Percentiles rank a stretch among this genome's conserved stretches.
Conservation (phyloP, 2,888 invertebrate genomes). For the Hymenopus coronatus region DNA sequence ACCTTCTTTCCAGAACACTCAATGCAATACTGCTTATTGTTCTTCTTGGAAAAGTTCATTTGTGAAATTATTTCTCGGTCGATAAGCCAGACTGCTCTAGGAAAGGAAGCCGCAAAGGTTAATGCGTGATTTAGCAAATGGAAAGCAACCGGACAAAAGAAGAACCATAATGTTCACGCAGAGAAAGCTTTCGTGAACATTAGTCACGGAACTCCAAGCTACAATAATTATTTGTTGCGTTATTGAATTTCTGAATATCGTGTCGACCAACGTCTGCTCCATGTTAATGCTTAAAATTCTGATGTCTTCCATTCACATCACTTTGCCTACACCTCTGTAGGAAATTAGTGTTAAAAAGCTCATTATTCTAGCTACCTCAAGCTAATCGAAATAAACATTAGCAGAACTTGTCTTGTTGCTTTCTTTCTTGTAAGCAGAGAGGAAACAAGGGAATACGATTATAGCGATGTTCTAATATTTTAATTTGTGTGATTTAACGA, state of each 20-base stretch:
- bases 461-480: too few species aligned
- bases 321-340: too few species aligned
- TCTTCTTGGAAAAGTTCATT: background rate
- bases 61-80: background rate
- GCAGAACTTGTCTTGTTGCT: too few species aligned
- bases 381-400: too few species aligned
- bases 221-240: constrained; percentile 12
- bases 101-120: background rate
- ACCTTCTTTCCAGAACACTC: background rate
- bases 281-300: too few species aligned
- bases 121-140: background rate
- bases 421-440: too few species aligned
- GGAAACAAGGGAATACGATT: too few species aligned
- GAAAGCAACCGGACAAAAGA: background rate
- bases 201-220: background rate
- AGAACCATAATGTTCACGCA: background rate
- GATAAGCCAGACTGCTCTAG: background rate
- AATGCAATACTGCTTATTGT: background rate
- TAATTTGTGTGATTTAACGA: too few species aligned
- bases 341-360: too few species aligned
- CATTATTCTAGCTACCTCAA: too few species aligned
- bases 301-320: too few species aligned
- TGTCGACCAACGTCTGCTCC: background rate
- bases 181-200: background rate
- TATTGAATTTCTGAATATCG: constrained; percentile 9